A percentile compares a stretch with the other conserved stretches of the same genome.
phyloP scores from a whole-genome alignment of 2,113 vertebrate genomes.

The Phoxinus phoxinus region DNA sequence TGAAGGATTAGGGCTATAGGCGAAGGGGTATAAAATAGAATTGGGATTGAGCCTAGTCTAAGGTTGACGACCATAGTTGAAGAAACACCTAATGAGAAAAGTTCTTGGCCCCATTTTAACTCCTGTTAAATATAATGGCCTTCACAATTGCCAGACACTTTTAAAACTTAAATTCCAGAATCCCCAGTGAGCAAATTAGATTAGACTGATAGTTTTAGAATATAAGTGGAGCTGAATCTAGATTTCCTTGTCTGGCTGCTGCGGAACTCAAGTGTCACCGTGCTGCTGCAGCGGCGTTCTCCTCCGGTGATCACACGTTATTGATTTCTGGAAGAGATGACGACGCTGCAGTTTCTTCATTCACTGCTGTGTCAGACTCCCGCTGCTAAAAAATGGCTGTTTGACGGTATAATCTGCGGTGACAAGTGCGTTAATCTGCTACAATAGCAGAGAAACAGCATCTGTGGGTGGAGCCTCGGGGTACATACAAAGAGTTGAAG shows the following conservation, averaged over 20 bases:
- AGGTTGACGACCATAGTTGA: background rate
- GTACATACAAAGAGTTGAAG: conserved; percentile 52
- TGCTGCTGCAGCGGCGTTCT: conserved; percentile 36
- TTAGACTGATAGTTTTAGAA: background rate
- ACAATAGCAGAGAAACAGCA: conserved; percentile 75
- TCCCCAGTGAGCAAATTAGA: background rate
- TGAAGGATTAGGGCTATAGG: no score
- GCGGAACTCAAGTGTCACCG: conserved; percentile 28
- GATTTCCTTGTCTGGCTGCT: conserved; percentile 38
- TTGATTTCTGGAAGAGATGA: conserved; percentile 46
- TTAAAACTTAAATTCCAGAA: background rate
- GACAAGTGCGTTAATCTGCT: conserved; percentile 82
- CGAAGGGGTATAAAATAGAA: no score
- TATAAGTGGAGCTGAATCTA: conserved; percentile 7
- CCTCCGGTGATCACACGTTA: conserved; percentile 42
- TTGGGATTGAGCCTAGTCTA: no score
- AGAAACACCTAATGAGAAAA: background rate
- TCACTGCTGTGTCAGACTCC: conserved; percentile 51
- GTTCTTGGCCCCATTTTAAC: background rate
- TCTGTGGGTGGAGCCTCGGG: conserved; percentile 74
- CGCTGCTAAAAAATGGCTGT: conserved; percentile 61
- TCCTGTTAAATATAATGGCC: background rate
- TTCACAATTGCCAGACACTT: conserved; percentile 1
- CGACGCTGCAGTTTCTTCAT: conserved; percentile 48
- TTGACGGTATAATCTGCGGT: conserved; percentile 72